These are phyloP conservation scores for Aphodius sticticus DNA, from an alignment of 2,888 invertebrate genomes.

Conservation along the genomic window DNA sequence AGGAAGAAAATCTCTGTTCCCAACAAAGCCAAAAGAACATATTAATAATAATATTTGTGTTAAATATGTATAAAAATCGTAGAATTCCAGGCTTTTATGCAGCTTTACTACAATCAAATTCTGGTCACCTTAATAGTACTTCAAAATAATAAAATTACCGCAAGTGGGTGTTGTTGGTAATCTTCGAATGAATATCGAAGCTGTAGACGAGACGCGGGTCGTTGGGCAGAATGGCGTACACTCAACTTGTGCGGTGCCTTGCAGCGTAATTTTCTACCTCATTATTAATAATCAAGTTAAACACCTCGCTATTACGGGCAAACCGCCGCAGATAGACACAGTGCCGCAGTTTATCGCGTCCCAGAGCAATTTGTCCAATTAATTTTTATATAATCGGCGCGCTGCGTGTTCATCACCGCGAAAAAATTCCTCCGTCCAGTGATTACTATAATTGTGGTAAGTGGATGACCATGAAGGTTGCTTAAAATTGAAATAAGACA, in stretches of 20 bases:
- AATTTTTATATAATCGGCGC: background rate
- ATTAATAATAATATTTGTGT: no score
- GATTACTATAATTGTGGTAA: background rate
- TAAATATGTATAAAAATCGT: no score
- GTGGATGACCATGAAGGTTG: background rate
- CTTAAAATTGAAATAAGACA: background rate
- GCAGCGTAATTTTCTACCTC: background rate
- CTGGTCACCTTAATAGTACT: background rate
- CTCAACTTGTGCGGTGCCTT: background rate
- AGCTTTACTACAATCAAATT: no score
- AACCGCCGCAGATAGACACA: background rate
- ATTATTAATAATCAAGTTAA: constrained; percentile 4
- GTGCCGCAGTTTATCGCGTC: background rate
- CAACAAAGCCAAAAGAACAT: no score
- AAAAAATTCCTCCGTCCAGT: background rate
- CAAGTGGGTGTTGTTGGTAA: background rate
- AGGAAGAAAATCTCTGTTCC: no score
- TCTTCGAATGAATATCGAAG: background rate
- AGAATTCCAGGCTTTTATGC: no score
- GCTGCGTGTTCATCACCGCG: background rate
- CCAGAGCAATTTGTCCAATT: background rate
- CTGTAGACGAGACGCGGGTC: background rate
- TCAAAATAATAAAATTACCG: background rate
- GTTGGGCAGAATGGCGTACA: background rate
- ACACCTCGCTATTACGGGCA: background rate